Evolutionary conservation across 2,113 vertebrate species (phyloP).

Genomic region (Mormyrus iriodes): DNA sequence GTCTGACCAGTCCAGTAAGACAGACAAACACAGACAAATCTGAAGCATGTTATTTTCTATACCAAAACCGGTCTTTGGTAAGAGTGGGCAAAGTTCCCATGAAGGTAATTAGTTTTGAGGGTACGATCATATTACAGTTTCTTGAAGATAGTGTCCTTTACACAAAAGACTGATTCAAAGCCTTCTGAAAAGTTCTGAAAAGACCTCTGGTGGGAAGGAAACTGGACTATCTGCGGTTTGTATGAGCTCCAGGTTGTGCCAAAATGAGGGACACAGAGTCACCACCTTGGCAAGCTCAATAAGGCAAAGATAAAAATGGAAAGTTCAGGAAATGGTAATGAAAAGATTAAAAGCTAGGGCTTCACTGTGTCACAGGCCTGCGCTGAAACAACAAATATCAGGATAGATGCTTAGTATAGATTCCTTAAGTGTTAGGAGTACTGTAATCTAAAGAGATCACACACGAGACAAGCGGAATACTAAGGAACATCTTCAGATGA

Average conservation of each 20-base stretch:
- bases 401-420: not conserved
- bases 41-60: not conserved
- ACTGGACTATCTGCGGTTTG: not conserved
- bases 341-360: not conserved
- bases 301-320: not conserved
- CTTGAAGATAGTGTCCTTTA: not conserved
- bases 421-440: not conserved
- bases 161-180: not conserved
- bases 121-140: not conserved
- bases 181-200: not conserved
- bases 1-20: not conserved
- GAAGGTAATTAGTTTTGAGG: not conserved
- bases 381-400: not conserved
- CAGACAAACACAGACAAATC: not conserved
- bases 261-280: not conserved
- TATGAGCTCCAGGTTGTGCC: not conserved
- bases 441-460: not conserved
- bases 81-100: not conserved
- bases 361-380: not conserved
- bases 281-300: not conserved
- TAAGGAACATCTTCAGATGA: not conserved
- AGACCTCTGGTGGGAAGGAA: not conserved
- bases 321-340: not conserved
- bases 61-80: not conserved
- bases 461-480: not conserved